Base-by-base conservation (phyloP, 2,888 invertebrate species). In the Drosophila diplacantha region DNA sequence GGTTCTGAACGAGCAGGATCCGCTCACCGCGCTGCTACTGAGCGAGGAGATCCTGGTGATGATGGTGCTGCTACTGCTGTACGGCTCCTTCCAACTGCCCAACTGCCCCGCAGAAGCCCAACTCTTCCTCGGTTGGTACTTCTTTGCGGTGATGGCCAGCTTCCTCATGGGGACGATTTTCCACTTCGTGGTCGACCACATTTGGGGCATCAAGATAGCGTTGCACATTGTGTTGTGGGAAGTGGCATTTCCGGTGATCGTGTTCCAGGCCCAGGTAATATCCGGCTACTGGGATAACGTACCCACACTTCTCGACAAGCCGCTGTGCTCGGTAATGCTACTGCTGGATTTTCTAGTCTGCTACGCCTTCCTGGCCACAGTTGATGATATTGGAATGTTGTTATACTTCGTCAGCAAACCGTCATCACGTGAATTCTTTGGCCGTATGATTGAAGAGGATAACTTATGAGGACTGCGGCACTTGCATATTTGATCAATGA, bases 241-340 rank as follows among this genome's bases (percentile, higher is more conserved):
- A 3, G 0, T 34, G 12, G 32, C 53, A 31, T 61, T 60, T 14
- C 80, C 80, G 0, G 0, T 81, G 18, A 20, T 75, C 31, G 26
- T 81, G 1, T 74, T 68, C 26, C 74, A 81, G 49, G 60, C 63
- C 1, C 75, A 74, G 43, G 50, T 81, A 3, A 64, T 81, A 32
- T 49, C 63, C 26, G 80, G 83, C 5, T 22, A 32, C 5, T 56
- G 59, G 43, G 12, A 41, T 0, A 49, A 61, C 14, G 6, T 5
- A 0, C 22, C 49, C 9, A 70, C 83, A 0, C 2, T 54, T 0
- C 11, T 57, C 26, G 80, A 81, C 18, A 56, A 41, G 12, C 81
- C 80, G 0, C 62, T 80, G 3, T 72, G 68, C 12, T 34, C 75
- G 3, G 8, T 78, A 0, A 32, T 81, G 1, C 32, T 81, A 12